phyloP scores from a whole-genome alignment of 2,888 invertebrate species.

The Stegana nigrithorax region DNA sequence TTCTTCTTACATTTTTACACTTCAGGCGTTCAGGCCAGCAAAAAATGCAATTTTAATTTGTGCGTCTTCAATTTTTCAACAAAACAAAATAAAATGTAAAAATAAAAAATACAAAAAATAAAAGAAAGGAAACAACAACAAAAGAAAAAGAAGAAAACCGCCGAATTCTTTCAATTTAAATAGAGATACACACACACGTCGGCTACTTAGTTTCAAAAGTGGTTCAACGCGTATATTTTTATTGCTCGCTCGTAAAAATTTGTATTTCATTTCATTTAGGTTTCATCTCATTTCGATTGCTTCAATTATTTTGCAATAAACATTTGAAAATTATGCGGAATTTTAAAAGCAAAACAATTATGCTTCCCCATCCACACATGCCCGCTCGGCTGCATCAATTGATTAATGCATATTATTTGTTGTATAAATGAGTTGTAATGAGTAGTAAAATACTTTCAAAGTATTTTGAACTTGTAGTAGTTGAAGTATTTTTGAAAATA shows the following conservation, averaged over 20 bases:
- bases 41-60: conserved; percentile 11
- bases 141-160: too few relatives aligned
- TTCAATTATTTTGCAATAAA: conserved; percentile 10
- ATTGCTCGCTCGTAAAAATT: conserved; percentile 4
- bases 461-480: too few relatives aligned
- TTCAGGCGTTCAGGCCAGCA: too few relatives aligned
- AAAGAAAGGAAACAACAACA: too few relatives aligned
- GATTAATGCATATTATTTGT: background rate
- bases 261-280: conserved; percentile 1
- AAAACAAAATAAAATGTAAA: background rate
- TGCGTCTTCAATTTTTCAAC: background rate
- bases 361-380: background rate
- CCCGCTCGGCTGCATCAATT: background rate
- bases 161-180: too few relatives aligned
- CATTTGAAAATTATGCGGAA: background rate
- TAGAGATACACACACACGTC: background rate
- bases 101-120: background rate
- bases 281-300: too few relatives aligned
- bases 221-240: background rate
- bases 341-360: background rate
- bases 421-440: background rate
- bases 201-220: background rate
- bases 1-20: background rate
- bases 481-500: too few relatives aligned
- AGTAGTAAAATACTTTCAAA: background rate